These are phyloP conservation scores for Chalcis sispes DNA, from an alignment of 2,888 invertebrate genomes.

Conservation along the genomic window DNA sequence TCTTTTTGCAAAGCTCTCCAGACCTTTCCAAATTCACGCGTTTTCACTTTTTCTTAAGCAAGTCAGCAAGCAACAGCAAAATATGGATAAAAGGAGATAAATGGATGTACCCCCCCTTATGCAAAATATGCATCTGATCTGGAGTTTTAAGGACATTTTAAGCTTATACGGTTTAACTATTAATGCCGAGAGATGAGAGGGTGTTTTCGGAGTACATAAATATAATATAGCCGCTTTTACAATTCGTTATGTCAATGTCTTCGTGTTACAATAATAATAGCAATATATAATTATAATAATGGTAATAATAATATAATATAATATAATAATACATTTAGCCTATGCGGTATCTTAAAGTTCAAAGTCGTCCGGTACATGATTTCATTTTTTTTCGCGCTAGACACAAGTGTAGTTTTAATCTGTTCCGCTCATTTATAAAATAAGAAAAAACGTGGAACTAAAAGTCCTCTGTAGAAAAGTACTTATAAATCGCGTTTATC, in stretches of 20 bases:
- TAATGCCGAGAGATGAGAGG: constrained; percentile 35
- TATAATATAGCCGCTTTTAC: constrained; percentile 73
- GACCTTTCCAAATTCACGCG: constrained; percentile 25
- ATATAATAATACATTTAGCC: constrained; percentile 71
- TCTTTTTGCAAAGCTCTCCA: constrained; percentile 39
- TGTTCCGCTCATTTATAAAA: constrained; percentile 42
- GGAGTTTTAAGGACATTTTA: constrained; percentile 22
- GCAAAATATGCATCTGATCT: constrained; percentile 34
- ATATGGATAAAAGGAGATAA: constrained; percentile 19
- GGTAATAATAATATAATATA: constrained; percentile 39
- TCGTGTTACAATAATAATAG: constrained; percentile 70
- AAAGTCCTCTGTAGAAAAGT: constrained; percentile 19
- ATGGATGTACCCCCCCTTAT: constrained; percentile 4
- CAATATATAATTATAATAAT: constrained; percentile 63
- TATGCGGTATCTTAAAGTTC: constrained; percentile 70
- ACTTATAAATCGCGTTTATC: too few relatives aligned
- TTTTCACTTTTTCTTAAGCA: constrained; percentile 27
- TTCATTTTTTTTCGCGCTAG: constrained; percentile 31
- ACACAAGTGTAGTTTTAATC: constrained; percentile 27
- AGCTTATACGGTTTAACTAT: constrained; percentile 30
- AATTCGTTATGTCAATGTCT: constrained; percentile 72
- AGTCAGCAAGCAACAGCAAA: constrained; percentile 48
- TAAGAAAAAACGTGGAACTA: constrained; percentile 29
- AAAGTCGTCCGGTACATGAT: constrained; percentile 53
- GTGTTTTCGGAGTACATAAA: constrained; percentile 71